Conservation (phyloP, 2,797 vertebrate genomes). For the Notoglanidium macrostoma region DNA sequence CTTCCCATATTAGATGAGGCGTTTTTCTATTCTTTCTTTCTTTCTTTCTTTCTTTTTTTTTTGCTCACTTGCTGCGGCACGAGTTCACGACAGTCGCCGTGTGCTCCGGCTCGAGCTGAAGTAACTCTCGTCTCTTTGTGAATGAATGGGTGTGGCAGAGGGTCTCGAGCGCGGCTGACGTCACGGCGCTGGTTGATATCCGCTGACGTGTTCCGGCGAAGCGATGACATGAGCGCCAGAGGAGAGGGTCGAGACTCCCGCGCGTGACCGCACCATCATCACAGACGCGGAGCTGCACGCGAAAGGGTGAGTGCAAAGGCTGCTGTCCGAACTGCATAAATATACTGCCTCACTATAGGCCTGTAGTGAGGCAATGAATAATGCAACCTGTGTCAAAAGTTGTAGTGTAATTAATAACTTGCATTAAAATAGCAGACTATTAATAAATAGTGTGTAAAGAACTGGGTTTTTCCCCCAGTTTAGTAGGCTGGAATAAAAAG, state of each 20-base stretch:
- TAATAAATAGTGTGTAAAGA: background rate
- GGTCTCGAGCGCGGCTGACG: slow-evolving; percentile 58
- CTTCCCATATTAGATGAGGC: background rate
- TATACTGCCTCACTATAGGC: background rate
- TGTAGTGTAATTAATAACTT: background rate
- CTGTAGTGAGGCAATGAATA: too few relatives aligned
- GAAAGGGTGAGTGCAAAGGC: slow-evolving; percentile 10
- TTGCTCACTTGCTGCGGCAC: too few relatives aligned
- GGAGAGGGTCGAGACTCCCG: background rate
- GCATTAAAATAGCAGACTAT: background rate
- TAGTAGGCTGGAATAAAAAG: background rate
- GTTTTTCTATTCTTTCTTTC: background rate
- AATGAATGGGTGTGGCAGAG: slow-evolving; percentile 80
- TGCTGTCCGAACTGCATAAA: background rate
- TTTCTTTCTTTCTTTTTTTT: background rate
- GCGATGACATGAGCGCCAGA: background rate
- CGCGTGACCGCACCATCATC: background rate
- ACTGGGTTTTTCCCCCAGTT: background rate
- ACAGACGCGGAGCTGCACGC: background rate
- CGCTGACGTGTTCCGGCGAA: background rate
- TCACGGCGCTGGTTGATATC: slow-evolving; percentile 65
- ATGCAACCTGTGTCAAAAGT: background rate
- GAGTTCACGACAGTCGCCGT: background rate
- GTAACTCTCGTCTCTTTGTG: slow-evolving; percentile 69
- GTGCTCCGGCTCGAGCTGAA: background rate